Base-by-base conservation (phyloP, 1,140 invertebrate species). In the Drosophila saltans region DNA sequence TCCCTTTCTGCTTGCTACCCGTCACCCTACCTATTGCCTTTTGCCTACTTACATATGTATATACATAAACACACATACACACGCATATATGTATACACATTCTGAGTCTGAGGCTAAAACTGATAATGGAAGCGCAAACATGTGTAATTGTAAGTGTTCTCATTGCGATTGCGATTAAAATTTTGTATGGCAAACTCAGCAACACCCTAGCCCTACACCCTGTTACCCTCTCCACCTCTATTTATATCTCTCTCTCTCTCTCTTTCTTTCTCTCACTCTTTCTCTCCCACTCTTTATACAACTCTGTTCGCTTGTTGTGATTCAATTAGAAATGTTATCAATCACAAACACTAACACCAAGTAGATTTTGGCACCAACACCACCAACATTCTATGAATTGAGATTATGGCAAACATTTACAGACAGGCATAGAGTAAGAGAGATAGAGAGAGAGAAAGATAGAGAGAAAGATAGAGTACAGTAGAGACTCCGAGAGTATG, bases 111-210 rank as follows among this genome's bases (percentile, higher is more conserved):
- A 52, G 45, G 45, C 45, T 52, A 10, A 30, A 59, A 59, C 78
- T 81, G 72, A 76, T 89, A 83, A 89, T 81, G 64, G 45, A 73
- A 68, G 74, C 73, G 80, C 78, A 72, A 84, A 84, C 81, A 89
- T 84, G 69, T 89, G 84, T 90, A 90, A 90, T 84, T 88, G 84
- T 88, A 84, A 90, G 73, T 70, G 71, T 68, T 81, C 45, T 52
- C 81, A 78, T 84, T 84, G 85, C 81, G 84, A 89, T 89, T 88
- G 85, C 84, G 85, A 90, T 88, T 88, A 88, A 78, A 81, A 71
- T 80, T 79, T 66, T 52, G 56, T 56, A 30, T 40, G 71, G 61
- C 52, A 43, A 52, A 52, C 26, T 52, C 58, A 16, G 30, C 33
- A 45, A 28, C 39, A 40, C 3, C 45, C 16, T 11, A 36, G 33